Conservation (phyloP, 1,140 invertebrate genomes). For the Drosophila littoralis region DNA sequence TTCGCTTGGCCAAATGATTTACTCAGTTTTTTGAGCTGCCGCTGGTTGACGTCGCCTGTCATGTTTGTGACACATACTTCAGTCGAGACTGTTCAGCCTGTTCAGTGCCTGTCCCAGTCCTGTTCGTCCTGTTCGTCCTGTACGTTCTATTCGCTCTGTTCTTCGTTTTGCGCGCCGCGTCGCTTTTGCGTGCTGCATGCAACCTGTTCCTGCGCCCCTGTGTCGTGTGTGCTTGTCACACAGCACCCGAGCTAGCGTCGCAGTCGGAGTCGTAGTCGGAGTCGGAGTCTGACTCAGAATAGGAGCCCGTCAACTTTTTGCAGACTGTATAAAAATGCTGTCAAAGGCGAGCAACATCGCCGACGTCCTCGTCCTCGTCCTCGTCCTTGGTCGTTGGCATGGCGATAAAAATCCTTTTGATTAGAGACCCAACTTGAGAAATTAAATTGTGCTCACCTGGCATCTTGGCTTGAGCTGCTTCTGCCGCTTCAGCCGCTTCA, state of each 20-base stretch:
- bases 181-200: constrained; percentile 61
- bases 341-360: constrained; percentile 36
- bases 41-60: constrained; percentile 70
- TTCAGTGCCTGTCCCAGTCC: constrained; percentile 16
- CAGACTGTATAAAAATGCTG: constrained; percentile 52
- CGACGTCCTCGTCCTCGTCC: not conserved
- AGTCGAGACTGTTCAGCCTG: constrained; percentile 47
- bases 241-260: constrained; percentile 22
- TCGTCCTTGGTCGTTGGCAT: constrained; percentile 49
- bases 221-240: constrained; percentile 74
- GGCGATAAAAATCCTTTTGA: constrained; percentile 81
- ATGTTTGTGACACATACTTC: constrained; percentile 81
- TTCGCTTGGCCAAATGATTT: constrained; percentile 70
- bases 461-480: constrained; percentile 45
- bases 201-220: constrained; percentile 47
- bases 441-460: constrained; percentile 81
- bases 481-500: not conserved
- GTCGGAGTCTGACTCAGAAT: constrained; percentile 19
- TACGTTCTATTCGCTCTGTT: not conserved
- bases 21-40: constrained; percentile 55
- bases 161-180: constrained; percentile 25
- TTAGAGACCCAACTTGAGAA: constrained; percentile 77
- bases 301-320: constrained; percentile 36
- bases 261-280: constrained; percentile 28
- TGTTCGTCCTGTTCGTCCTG: constrained; percentile 13